A percentile compares a stretch with the other conserved stretches of the same genome.
These are phyloP conservation scores for Lophura nycthemera DNA, from an alignment of 2,113 vertebrate genomes.

Conservation along the genomic window DNA sequence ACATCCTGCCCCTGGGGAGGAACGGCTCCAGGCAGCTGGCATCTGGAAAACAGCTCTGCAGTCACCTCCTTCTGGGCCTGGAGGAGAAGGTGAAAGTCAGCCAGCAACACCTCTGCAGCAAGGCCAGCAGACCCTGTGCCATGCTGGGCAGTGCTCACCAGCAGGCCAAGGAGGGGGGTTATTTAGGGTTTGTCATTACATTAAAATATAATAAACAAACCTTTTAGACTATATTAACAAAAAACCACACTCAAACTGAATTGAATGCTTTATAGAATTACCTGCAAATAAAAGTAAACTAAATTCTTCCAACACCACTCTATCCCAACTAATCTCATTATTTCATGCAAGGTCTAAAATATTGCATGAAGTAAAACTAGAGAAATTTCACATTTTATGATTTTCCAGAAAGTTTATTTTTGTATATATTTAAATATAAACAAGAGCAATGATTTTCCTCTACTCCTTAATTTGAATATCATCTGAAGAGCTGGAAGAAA, in stretches of 20 bases:
- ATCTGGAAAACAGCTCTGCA: not conserved
- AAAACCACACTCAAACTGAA: conserved; percentile 44
- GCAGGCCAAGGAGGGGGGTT: not conserved
- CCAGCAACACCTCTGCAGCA: not conserved
- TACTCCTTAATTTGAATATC: conserved; percentile 4
- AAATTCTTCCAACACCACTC: conserved; percentile 65
- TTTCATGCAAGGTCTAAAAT: conserved; percentile 54
- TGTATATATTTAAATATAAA: not conserved
- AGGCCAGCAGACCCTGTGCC: not conserved
- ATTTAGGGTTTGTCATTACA: conserved; percentile 69
- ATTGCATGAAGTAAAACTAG: conserved; percentile 2
- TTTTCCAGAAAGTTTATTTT: not conserved
- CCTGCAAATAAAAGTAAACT: conserved; percentile 71
- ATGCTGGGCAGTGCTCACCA: not conserved
- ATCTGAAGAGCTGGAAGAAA: not conserved
- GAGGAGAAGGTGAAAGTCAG: not conserved
- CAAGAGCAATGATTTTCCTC: conserved; percentile 1
- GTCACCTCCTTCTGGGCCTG: not conserved
- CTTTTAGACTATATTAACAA: conserved; percentile 72
- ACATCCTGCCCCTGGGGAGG: not conserved
- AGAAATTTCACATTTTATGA: not conserved
- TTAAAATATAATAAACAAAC: conserved; percentile 76
- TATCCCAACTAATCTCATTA: not conserved
- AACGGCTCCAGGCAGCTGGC: not conserved
- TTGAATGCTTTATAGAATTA: conserved; percentile 45